Base-by-base conservation (phyloP, 2,113 vertebrate genomes). In the Colistium nudipinnis region DNA sequence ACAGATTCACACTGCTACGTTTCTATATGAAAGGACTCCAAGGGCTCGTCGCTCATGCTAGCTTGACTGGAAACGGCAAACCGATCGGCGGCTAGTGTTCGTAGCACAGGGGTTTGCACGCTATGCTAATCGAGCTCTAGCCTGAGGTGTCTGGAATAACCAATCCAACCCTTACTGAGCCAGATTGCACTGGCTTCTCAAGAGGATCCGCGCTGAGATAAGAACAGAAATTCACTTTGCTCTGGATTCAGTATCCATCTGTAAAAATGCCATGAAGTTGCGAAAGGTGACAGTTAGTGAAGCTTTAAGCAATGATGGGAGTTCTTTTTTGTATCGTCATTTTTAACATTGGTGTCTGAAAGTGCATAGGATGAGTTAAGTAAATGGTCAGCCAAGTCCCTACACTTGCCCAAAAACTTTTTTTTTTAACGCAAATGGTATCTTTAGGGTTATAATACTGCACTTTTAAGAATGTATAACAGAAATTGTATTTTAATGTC, bases 1-100 rank as follows among this genome's bases (percentile, higher is more conserved):
- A 80, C 78, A 83, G 73, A 81, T 81, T 85, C 63, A 77, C 70
- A 70, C 55, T 54, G 76, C 80, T 78, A 28, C 78, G 44, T 81
- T 88, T 86, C 75, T 80, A 77, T 70, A 62, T 27, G 39, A 87
- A 65, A 79, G 31, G 44, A 79, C 59, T 82, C 76, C 11, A 3
- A 76, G 79, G 61, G 75, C 68, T 83, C 43, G 81, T 70, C 51
- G 77, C 80, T 80, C 31, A 22, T 67, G 74, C 75, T 76, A 61
- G 70, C 63, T 62, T 47, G 57, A 70, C 70, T 74, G 33, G 35
- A 74, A 78, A 67, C 51, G 2, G 62, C 38, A 59, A 61, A 69
- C 33, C 59, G 62, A 85, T 65, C 49, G 70, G 80, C 80, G 74
- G 60, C 68, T 61, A 66, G 76, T 54, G 55, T 65, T 47, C 57